A percentile compares a stretch with the other conserved stretches of the same genome.
phyloP scores from a whole-genome alignment of 2,797 vertebrate genomes.

The Premnoplex brunnescens region DNA sequence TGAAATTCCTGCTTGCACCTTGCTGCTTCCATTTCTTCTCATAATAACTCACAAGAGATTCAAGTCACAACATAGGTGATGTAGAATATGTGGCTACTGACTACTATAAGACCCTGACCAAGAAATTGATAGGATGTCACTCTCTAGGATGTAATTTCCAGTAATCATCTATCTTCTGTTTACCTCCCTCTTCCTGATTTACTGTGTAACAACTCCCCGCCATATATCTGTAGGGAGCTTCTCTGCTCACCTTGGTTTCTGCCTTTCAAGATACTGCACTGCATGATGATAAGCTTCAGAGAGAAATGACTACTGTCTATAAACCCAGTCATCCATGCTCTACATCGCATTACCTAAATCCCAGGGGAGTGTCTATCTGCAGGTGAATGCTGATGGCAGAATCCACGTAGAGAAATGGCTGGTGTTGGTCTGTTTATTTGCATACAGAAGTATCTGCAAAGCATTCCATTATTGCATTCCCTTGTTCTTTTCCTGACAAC shows the following conservation, averaged over 20 bases:
- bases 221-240: constrained; percentile 6
- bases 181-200: constrained; percentile 5
- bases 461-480: background rate
- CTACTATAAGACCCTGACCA: background rate
- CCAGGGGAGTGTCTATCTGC: constrained; percentile 7
- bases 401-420: constrained; percentile 5
- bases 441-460: background rate
- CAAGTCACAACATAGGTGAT: background rate
- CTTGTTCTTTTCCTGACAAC: background rate
- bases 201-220: background rate
- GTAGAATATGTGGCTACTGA: background rate
- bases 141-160: background rate
- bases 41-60: background rate
- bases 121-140: background rate
- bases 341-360: background rate
- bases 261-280: constrained; percentile 7
- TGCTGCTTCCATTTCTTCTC: background rate
- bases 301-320: constrained; percentile 28
- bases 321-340: constrained; percentile 69
- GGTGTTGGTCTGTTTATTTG: constrained; percentile 21
- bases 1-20: background rate
- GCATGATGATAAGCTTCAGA: constrained; percentile 23
- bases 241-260: constrained; percentile 26
- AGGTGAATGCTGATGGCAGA: constrained; percentile 33
- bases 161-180: background rate